phyloP scores from a whole-genome alignment of 1,140 invertebrate species.

The Paraescarpia echinospica region DNA sequence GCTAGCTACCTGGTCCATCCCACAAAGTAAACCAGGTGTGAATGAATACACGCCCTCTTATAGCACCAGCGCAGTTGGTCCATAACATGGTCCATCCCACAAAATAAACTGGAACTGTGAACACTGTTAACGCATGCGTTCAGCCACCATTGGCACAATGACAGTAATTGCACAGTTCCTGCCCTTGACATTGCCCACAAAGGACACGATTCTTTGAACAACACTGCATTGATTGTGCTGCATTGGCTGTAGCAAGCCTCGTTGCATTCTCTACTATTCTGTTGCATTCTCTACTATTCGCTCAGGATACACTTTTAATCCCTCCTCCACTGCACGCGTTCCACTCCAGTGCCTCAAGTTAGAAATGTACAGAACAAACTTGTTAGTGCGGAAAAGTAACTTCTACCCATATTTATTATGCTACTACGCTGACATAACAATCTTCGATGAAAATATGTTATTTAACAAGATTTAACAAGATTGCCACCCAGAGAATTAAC shows the following conservation, averaged over 20 bases:
- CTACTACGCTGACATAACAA: not conserved
- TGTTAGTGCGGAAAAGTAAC: not conserved
- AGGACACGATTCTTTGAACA: too few species aligned
- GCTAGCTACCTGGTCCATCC: not conserved
- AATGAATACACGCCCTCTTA: not conserved
- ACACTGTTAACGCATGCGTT: too few species aligned
- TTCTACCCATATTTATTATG: not conserved
- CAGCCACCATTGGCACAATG: too few species aligned
- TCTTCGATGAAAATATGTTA: not conserved
- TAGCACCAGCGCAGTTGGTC: not conserved
- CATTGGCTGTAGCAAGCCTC: too few species aligned
- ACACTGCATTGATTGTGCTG: too few species aligned
- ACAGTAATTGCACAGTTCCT: too few species aligned
- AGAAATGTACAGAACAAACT: not conserved
- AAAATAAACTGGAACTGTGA: too few species aligned
- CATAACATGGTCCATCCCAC: not conserved
- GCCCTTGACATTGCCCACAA: too few species aligned
- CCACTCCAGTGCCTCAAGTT: not conserved
- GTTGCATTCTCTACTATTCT: not conserved
- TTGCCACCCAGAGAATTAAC: too few species aligned
- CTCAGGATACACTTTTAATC: not conserved
- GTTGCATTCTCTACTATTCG: not conserved
- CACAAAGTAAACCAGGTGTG: not conserved
- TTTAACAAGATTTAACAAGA: too few species aligned
- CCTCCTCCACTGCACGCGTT: not conserved